phyloP scores from a whole-genome alignment of 2,888 invertebrate genomes.

The Scaptomyza polygonia region DNA sequence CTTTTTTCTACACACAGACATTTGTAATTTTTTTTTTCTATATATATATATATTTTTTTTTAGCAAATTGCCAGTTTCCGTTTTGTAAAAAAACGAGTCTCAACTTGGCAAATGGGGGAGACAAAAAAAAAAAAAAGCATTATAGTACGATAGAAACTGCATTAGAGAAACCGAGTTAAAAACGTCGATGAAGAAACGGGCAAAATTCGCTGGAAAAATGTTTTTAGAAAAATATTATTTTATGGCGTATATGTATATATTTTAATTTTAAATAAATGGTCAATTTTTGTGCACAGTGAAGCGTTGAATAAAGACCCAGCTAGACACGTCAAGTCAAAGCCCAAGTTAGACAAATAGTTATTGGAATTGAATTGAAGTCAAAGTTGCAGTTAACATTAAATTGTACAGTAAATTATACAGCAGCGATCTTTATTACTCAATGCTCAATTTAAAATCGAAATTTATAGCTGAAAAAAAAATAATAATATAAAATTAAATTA shows the following conservation, averaged over 20 bases:
- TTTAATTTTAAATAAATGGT: constrained; percentile 55
- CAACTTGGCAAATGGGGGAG: constrained; percentile 52
- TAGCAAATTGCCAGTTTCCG: constrained; percentile 78
- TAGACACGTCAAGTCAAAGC: constrained; percentile 11
- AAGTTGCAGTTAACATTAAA: not conserved
- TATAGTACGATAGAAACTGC: constrained; percentile 52
- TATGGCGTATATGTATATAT: constrained; percentile 12
- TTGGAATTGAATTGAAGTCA: not conserved
- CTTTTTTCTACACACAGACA: constrained; percentile 27
- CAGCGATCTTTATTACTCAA: too few species aligned
- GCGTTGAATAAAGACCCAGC: constrained; percentile 54
- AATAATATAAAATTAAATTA: constrained; percentile 33
- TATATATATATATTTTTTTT: too few species aligned
- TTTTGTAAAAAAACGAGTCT: constrained; percentile 47
- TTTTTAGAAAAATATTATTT: constrained; percentile 21
- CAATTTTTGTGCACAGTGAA: constrained; percentile 74
- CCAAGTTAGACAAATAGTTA: constrained; percentile 3
- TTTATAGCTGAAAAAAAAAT: too few species aligned
- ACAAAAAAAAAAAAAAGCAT: too few species aligned
- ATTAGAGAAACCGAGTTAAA: constrained; percentile 33
- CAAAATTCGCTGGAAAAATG: constrained; percentile 68
- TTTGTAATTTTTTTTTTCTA: constrained; percentile 35
- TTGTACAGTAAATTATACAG: constrained; percentile 15
- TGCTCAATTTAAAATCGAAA: too few species aligned
- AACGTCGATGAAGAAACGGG: constrained; percentile 3